Evolutionary conservation across 2,888 invertebrate species (phyloP).

Genomic region (Willowsia nigromaculata): DNA sequence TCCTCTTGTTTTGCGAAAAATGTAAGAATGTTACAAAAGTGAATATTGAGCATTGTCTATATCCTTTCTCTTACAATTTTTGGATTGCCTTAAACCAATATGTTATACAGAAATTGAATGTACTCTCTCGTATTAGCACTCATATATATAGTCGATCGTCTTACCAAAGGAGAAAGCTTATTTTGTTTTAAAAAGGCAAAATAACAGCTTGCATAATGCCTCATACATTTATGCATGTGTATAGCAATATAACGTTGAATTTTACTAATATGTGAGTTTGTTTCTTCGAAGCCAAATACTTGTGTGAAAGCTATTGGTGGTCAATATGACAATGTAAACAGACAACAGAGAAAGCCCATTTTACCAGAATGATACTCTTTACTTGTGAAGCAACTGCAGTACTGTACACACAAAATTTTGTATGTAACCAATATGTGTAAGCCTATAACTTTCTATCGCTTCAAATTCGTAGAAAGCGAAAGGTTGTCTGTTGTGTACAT

Average conservation of each 20-base stretch:
- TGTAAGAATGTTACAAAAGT: too few species aligned
- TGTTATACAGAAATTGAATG: background rate
- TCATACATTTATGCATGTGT: slow-evolving; percentile 51
- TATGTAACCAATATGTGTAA: background rate
- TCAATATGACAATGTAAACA: slow-evolving; percentile 20
- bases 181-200: slow-evolving; percentile 25
- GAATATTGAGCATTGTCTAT: background rate
- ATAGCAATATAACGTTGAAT: background rate
- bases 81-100: too few species aligned
- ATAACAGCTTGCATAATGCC: slow-evolving; percentile 2
- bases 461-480: background rate
- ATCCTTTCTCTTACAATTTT: too few species aligned
- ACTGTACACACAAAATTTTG: background rate
- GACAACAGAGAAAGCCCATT: slow-evolving; percentile 13
- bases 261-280: background rate
- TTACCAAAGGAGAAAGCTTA: slow-evolving; percentile 38
- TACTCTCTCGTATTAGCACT: too few species aligned
- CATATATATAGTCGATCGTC: background rate
- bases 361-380: background rate
- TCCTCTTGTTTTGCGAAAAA: slow-evolving; percentile 4
- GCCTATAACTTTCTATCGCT: slow-evolving; percentile 22
- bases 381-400: background rate
- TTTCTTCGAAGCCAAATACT: background rate
- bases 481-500: background rate
- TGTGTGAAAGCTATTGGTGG: background rate